Percentiles rank a stretch among this genome's conserved stretches.
phyloP scores from a whole-genome alignment of 2,888 invertebrate species.

The Troglohyphantes excavatus region DNA sequence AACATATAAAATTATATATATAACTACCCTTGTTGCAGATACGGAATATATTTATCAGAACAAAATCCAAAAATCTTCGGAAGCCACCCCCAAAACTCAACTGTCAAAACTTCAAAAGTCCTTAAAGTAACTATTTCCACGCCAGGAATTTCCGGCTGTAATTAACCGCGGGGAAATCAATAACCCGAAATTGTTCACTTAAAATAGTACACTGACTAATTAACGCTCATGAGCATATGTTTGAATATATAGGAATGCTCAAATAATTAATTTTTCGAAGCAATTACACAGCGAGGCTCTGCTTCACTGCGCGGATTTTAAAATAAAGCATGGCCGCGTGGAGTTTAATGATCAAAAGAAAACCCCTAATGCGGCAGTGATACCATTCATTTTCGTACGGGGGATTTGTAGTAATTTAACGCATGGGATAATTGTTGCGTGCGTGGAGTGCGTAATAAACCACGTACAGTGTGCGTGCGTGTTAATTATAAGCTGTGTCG shows the following conservation, averaged over 20 bases:
- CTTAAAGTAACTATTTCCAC: no score
- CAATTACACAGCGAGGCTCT: background rate
- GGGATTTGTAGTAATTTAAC: background rate
- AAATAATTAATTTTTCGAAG: constrained; percentile 1
- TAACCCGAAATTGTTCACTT: constrained; percentile 9
- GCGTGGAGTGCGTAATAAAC: background rate
- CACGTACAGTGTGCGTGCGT: background rate
- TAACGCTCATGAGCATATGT: constrained; percentile 1
- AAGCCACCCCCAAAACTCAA: no score
- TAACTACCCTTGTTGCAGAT: no score
- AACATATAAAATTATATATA: no score
- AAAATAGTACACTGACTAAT: background rate
- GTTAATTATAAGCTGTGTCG: background rate
- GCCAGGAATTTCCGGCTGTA: background rate
- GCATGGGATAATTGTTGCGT: background rate
- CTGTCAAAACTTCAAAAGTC: no score
- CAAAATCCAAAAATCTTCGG: no score
- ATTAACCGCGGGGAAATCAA: background rate
- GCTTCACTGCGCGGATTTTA: background rate
- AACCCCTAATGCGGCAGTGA: background rate
- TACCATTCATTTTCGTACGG: background rate
- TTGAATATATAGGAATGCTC: constrained; percentile 5
- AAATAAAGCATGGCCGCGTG: background rate
- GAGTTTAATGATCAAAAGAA: constrained; percentile 3
- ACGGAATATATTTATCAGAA: no score